These are phyloP conservation scores for Axea sp. DNA, from an alignment of 2,888 invertebrate species.

Conservation along the genomic window DNA sequence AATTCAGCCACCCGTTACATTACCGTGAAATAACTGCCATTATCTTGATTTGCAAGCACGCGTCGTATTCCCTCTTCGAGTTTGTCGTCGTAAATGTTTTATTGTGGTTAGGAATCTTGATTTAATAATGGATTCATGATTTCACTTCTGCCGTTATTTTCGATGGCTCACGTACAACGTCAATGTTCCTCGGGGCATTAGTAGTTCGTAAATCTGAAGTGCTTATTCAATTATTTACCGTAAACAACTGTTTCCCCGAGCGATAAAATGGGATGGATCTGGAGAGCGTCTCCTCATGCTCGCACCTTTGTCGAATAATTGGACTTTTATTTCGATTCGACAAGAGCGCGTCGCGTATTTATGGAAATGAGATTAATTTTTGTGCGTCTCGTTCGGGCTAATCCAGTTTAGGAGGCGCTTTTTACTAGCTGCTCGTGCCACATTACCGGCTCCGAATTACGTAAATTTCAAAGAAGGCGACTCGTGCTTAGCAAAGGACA, in stretches of 20 bases:
- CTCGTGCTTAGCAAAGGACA: constrained; percentile 40
- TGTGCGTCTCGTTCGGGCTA: constrained; percentile 34
- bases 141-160: constrained; percentile 27
- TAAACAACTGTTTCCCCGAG: constrained; percentile 13
- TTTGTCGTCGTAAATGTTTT: constrained; percentile 54
- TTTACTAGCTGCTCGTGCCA: constrained; percentile 36
- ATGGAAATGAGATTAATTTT: constrained; percentile 20
- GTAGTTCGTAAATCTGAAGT: constrained; percentile 52
- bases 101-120: constrained; percentile 16
- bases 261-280: constrained; percentile 1
- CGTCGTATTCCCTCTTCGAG: constrained; percentile 29
- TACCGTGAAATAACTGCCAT: constrained; percentile 77
- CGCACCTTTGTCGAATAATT: not conserved
- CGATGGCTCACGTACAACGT: constrained; percentile 20
- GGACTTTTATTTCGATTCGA: constrained; percentile 24
- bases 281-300: not conserved
- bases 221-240: constrained; percentile 39
- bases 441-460: constrained; percentile 52
- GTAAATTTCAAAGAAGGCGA: constrained; percentile 68
- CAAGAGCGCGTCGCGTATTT: not conserved
- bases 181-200: constrained; percentile 27
- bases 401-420: constrained; percentile 60
- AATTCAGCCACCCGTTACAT: constrained; percentile 74
- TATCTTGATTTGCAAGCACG: constrained; percentile 76
- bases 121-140: constrained; percentile 53